Evolutionary conservation across 2,797 vertebrate genomes (phyloP).

Genomic region (Limnodromus scolopaceus): DNA sequence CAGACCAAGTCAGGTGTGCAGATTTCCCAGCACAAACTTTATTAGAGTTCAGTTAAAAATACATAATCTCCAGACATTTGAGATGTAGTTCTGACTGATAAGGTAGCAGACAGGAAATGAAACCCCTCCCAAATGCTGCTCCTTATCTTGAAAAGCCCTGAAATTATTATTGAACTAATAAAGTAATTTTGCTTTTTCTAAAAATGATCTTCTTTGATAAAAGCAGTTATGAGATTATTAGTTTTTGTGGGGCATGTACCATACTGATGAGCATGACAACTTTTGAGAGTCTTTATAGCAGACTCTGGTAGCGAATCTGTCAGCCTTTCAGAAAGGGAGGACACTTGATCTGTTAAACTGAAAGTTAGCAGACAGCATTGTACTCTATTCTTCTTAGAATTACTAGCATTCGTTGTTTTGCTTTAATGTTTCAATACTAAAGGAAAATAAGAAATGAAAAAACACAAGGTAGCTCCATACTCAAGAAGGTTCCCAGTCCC

Average conservation of each 20-base stretch:
- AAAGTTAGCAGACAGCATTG: neutral
- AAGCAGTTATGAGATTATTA: constrained; percentile 76
- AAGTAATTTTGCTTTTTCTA: constrained; percentile 89
- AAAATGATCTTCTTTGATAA: constrained; percentile 75
- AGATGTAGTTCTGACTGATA: constrained; percentile 82
- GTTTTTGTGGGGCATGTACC: constrained; percentile 65
- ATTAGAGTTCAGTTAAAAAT: constrained; percentile 84
- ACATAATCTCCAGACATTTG: constrained; percentile 80
- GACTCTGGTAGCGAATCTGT: neutral
- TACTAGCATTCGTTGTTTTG: neutral
- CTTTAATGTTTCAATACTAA: neutral
- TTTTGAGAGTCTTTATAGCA: constrained; percentile 37
- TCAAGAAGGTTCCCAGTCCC: neutral
- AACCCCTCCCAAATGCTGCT: constrained; percentile 85
- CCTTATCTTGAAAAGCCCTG: constrained; percentile 88
- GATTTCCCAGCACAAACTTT: constrained; percentile 73
- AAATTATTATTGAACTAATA: constrained; percentile 91
- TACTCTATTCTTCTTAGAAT: neutral
- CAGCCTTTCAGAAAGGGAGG: neutral
- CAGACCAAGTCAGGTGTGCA: constrained; percentile 76
- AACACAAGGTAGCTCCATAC: neutral
- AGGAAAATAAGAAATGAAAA: neutral
- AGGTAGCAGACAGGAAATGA: constrained; percentile 94
- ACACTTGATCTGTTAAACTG: neutral
- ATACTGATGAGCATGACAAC: constrained; percentile 56